phyloP scores from a whole-genome alignment of 2,113 vertebrate species.

The Elachura formosa region DNA sequence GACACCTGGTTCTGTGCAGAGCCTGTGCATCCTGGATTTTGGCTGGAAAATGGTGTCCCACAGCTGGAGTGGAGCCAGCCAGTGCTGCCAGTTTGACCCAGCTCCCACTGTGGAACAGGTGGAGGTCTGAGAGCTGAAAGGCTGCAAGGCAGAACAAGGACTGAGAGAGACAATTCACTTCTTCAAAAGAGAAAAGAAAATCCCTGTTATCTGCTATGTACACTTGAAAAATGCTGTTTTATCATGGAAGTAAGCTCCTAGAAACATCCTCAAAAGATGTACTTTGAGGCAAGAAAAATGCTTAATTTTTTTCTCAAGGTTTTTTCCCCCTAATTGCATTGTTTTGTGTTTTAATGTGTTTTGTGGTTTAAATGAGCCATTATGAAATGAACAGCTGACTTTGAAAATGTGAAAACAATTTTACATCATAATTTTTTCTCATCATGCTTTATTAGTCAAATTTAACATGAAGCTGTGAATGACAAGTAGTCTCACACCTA shows the following conservation, averaged over 20 bases:
- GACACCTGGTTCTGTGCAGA: background rate
- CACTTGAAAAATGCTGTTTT: background rate
- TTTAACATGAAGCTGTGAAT: background rate
- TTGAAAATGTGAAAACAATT: slow-evolving; percentile 8
- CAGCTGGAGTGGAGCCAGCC: background rate
- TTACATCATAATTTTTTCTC: background rate
- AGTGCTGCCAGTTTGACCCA: background rate
- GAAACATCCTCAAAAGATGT: background rate
- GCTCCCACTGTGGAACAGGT: background rate
- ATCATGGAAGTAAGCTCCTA: background rate
- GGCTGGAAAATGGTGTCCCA: background rate
- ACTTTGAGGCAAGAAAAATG: background rate
- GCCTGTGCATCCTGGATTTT: background rate
- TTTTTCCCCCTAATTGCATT: background rate
- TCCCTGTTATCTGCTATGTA: background rate
- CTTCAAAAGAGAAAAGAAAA: background rate
- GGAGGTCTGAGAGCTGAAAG: background rate
- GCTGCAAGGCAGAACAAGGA: background rate
- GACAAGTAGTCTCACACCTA: background rate
- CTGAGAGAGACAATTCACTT: background rate
- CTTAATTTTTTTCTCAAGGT: background rate
- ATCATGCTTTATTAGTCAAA: slow-evolving; percentile 3
- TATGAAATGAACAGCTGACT: background rate
- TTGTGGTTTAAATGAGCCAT: background rate
- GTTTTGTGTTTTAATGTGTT: background rate